phyloP scores from a whole-genome alignment of 2,797 vertebrate genomes.

The Pangasius krempfi region DNA sequence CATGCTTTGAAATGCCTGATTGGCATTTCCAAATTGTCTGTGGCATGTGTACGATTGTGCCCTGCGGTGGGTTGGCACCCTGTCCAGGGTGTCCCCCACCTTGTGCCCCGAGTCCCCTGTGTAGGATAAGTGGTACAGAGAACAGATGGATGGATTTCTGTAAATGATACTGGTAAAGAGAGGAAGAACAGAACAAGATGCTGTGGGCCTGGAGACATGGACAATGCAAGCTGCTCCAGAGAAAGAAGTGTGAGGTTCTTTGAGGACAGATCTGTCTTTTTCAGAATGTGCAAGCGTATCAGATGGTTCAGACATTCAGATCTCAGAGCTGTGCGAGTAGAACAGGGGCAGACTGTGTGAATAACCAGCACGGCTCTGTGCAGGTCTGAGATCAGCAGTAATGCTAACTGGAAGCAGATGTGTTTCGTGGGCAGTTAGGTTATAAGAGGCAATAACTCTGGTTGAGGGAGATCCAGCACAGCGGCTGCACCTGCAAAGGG shows the following conservation, averaged over 20 bases:
- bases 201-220: not conserved
- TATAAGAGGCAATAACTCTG: slow-evolving; percentile 47
- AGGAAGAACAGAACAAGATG: not conserved
- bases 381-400: slow-evolving; percentile 25
- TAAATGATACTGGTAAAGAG: not conserved
- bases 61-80: too few species aligned
- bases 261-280: slow-evolving; percentile 30
- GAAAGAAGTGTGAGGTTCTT: slow-evolving; percentile 22
- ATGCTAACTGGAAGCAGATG: slow-evolving; percentile 72
- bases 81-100: too few species aligned
- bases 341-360: not conserved
- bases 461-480: slow-evolving; percentile 56
- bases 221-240: not conserved
- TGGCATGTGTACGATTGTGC: too few species aligned
- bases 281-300: not conserved
- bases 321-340: slow-evolving; percentile 18
- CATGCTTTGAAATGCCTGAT: too few species aligned
- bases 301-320: not conserved
- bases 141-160: not conserved
- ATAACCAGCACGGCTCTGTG: not conserved
- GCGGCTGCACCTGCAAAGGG: slow-evolving; percentile 66
- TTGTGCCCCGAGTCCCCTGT: too few species aligned
- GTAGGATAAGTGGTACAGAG: too few species aligned
- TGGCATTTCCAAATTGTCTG: too few species aligned
- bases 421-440: slow-evolving; percentile 59